A percentile compares a stretch with the other conserved stretches of the same genome.
These are phyloP conservation scores for Cettia cetti DNA, from an alignment of 2,113 vertebrate genomes.

Conservation along the genomic window DNA sequence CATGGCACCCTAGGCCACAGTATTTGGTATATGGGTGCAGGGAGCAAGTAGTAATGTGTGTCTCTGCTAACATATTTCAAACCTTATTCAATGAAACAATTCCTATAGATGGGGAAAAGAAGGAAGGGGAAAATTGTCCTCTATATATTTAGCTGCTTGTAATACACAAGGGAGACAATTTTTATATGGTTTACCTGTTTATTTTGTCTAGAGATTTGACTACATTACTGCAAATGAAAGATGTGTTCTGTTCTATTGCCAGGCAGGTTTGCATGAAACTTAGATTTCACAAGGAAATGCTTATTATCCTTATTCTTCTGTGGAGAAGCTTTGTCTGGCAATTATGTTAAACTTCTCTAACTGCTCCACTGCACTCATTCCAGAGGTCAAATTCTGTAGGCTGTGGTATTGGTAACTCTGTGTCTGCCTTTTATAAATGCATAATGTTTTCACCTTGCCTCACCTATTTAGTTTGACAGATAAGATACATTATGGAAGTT, in stretches of 20 bases:
- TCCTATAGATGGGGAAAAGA: not conserved
- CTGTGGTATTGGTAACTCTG: not conserved
- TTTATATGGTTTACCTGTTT: not conserved
- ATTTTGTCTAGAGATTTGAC: not conserved
- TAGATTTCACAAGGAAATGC: not conserved
- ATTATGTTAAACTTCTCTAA: not conserved
- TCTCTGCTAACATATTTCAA: not conserved
- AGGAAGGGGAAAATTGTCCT: not conserved
- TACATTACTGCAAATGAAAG: not conserved
- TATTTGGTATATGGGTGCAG: not conserved
- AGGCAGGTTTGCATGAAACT: not conserved
- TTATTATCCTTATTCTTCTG: not conserved
- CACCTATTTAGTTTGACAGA: not conserved
- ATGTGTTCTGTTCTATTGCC: not conserved
- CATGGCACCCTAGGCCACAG: not conserved
- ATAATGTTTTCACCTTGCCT: not conserved
- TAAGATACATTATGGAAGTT: not conserved
- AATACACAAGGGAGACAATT: not conserved
- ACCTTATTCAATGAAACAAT: not conserved
- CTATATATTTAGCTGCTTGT: not conserved
- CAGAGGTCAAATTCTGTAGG: not conserved
- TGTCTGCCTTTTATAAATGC: not conserved
- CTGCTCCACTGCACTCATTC: not conserved
- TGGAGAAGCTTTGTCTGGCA: slow-evolving; percentile 4
- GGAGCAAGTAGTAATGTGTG: not conserved